Conservation (phyloP, 2,888 invertebrate genomes). For the Fragum whitleyi region DNA sequence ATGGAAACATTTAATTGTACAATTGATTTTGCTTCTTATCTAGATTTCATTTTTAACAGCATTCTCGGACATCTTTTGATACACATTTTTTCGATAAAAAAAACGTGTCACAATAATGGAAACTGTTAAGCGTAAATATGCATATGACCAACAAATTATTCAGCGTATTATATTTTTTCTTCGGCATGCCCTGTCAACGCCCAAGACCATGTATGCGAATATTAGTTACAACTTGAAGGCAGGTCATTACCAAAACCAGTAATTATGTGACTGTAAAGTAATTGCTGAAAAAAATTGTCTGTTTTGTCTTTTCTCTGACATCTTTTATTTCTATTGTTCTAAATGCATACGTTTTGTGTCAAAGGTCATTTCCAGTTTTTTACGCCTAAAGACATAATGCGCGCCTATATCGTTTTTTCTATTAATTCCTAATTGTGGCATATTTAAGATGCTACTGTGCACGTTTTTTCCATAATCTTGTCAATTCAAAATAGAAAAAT, state of each 20-base stretch:
- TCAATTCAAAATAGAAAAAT: neutral
- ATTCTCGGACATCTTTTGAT: too few relatives aligned
- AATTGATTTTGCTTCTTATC: too few relatives aligned
- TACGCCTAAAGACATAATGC: neutral
- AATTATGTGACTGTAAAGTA: conserved; percentile 19
- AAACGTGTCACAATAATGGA: too few relatives aligned
- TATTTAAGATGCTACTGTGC: conserved; percentile 23
- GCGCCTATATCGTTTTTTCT: neutral
- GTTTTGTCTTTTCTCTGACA: conserved; percentile 5
- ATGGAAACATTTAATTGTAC: too few relatives aligned
- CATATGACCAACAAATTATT: too few relatives aligned
- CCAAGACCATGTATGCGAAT: neutral
- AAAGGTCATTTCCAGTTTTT: neutral
- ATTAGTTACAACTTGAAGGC: conserved; percentile 11
- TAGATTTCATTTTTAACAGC: too few relatives aligned
- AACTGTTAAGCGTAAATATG: too few relatives aligned
- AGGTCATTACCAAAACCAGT: conserved; percentile 8
- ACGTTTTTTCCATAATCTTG: conserved; percentile 17
- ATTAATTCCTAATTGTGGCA: conserved; percentile 22
- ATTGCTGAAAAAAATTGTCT: neutral
- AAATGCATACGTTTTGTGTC: neutral
- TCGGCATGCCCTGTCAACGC: neutral
- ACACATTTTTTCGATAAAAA: too few relatives aligned
- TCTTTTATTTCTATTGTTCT: conserved; percentile 16
- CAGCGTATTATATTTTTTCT: neutral